Evolutionary conservation across 1,140 invertebrate genomes (phyloP).

Genomic region (Hylaeus volcanicus): DNA sequence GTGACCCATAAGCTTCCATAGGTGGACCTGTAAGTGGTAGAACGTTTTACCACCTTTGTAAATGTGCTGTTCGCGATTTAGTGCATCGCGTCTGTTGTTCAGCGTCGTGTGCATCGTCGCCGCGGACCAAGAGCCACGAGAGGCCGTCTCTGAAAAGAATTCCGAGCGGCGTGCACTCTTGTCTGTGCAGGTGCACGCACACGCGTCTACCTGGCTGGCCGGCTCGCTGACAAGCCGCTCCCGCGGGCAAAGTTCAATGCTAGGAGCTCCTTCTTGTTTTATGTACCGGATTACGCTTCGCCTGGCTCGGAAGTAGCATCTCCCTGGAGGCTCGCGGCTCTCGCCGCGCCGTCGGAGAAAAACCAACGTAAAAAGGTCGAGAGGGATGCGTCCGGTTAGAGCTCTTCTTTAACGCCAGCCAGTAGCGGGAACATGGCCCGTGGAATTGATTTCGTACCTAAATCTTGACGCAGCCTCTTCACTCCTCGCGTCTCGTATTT

Average conservation of each 20-base stretch:
- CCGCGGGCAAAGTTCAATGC: slow-evolving; percentile 66
- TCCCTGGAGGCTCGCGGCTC: slow-evolving; percentile 37
- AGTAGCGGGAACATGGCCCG: not conserved
- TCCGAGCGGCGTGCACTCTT: not conserved
- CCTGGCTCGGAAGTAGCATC: slow-evolving; percentile 52
- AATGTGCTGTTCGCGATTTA: slow-evolving; percentile 63
- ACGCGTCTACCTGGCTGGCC: slow-evolving; percentile 17
- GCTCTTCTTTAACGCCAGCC: slow-evolving; percentile 31
- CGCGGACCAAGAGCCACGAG: not conserved
- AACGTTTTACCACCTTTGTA: slow-evolving; percentile 58
- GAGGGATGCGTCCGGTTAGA: slow-evolving; percentile 13
- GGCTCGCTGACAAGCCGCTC: slow-evolving; percentile 57
- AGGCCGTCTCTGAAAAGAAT: slow-evolving; percentile 9
- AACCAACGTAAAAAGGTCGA: slow-evolving; percentile 22
- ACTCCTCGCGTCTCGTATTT: too few relatives aligned
- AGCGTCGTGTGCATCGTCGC: slow-evolving; percentile 9
- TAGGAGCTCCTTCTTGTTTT: slow-evolving; percentile 62
- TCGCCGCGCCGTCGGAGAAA: slow-evolving; percentile 4
- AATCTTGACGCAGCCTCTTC: not conserved
- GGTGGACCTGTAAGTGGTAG: too few relatives aligned
- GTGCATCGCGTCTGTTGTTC: slow-evolving; percentile 55
- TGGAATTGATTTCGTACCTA: not conserved
- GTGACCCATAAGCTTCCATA: too few relatives aligned
- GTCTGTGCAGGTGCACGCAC: slow-evolving; percentile 23
- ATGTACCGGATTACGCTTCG: slow-evolving; percentile 62